Evolutionary conservation across 2,113 vertebrate species (phyloP).

Genomic region (Illadopsis cleaveri): DNA sequence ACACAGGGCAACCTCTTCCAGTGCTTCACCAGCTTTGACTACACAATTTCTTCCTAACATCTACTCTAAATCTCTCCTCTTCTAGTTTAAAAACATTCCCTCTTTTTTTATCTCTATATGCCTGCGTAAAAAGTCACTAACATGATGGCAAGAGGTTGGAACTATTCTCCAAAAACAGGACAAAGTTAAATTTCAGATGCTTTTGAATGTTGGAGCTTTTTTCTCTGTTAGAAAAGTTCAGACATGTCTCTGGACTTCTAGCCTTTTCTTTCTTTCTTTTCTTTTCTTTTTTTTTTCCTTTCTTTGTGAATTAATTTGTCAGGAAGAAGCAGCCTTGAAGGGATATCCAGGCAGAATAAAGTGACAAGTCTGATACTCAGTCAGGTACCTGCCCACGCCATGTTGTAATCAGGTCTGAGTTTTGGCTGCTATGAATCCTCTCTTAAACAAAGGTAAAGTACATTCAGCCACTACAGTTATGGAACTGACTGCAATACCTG

Average conservation of each 20-base stretch:
- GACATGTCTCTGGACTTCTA: neutral
- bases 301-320: neutral
- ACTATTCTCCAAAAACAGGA: neutral
- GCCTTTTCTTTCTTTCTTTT: fast-evolving
- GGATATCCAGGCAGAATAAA: neutral
- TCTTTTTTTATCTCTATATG: neutral
- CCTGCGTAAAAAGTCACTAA: neutral
- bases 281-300: fast-evolving
- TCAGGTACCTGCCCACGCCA: neutral
- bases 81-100: neutral
- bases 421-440: neutral
- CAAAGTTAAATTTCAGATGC: neutral
- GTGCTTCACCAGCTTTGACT: neutral
- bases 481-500: neutral
- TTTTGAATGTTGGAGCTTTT: neutral
- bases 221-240: neutral
- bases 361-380: neutral
- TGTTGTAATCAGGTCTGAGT: neutral
- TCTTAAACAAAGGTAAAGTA: neutral
- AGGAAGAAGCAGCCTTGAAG: neutral
- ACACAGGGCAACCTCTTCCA: neutral
- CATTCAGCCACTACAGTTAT: neutral
- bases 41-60: neutral
- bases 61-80: neutral
- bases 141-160: neutral